A percentile compares a stretch with the other conserved stretches of the same genome.
Conservation (phyloP, 2,797 vertebrate species). For the Cyclopterus lumpus region DNA sequence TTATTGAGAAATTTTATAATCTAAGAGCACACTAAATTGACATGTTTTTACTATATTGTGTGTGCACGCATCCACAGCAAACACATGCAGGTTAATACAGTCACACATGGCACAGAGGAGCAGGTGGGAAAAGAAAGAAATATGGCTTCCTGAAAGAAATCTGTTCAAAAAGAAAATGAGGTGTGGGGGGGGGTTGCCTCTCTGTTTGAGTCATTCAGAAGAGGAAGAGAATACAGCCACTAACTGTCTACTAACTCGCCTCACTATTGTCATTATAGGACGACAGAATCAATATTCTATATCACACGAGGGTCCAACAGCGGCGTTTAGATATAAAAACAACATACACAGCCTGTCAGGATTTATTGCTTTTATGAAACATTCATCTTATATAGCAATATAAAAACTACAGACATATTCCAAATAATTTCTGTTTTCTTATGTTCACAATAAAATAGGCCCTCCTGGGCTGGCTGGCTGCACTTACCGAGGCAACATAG, state of each 20-base stretch:
- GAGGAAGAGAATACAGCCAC: background rate
- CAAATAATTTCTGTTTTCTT: too few species aligned
- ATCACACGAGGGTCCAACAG: too few species aligned
- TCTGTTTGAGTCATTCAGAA: background rate
- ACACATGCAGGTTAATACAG: conserved; percentile 18
- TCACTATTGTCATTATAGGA: background rate
- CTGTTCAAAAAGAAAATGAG: background rate
- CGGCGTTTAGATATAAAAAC: too few species aligned
- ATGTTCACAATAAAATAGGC: too few species aligned
- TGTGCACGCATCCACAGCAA: conserved; percentile 11
- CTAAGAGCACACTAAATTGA: conserved; percentile 28
- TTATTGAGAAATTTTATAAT: conserved; percentile 32
- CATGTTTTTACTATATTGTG: conserved; percentile 52
- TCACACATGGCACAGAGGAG: background rate
- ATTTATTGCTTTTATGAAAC: too few species aligned
- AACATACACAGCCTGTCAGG: too few species aligned
- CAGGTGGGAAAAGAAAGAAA: background rate
- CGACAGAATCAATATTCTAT: background rate
- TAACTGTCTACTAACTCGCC: background rate
- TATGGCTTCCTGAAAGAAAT: conserved; percentile 7
- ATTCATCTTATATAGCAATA: too few species aligned
- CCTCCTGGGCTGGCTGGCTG: too few species aligned
- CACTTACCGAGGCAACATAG: background rate
- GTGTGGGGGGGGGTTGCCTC: conserved; percentile 1
- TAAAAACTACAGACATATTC: too few species aligned